These are phyloP conservation scores for Hemibagrus wyckioides DNA, from an alignment of 2,113 vertebrate species.

Conservation along the genomic window DNA sequence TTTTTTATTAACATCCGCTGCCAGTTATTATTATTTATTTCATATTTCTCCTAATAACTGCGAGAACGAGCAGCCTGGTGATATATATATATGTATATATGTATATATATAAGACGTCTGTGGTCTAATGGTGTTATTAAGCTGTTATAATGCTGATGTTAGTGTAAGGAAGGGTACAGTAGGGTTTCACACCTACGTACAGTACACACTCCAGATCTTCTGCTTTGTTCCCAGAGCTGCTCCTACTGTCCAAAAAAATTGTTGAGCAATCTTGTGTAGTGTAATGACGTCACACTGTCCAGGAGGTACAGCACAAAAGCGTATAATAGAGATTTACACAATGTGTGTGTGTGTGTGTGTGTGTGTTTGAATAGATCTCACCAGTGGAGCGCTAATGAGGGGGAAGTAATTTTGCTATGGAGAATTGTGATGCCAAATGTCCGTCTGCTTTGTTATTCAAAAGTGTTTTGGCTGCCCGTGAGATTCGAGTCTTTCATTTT, in stretches of 20 bases:
- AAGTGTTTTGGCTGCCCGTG: slow-evolving; percentile 58
- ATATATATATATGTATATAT: neutral
- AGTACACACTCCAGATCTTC: neutral
- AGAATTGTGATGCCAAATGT: slow-evolving; percentile 74
- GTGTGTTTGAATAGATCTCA: slow-evolving; percentile 50
- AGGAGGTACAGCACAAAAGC: neutral
- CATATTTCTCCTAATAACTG: neutral
- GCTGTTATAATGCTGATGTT: neutral
- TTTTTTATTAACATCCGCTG: neutral
- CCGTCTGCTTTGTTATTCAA: slow-evolving; percentile 73
- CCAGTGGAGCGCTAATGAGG: slow-evolving; percentile 74
- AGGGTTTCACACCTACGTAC: neutral
- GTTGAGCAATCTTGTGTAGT: neutral
- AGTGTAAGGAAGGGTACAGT: neutral
- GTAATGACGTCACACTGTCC: neutral
- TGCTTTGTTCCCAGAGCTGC: neutral
- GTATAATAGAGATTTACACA: slow-evolving; percentile 6
- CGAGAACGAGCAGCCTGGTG: too few relatives aligned
- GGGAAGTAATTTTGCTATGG: slow-evolving; percentile 73
- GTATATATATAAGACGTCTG: too few relatives aligned
- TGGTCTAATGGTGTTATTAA: neutral
- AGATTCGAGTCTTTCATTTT: slow-evolving; percentile 58
- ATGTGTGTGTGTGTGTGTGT: slow-evolving; percentile 22
- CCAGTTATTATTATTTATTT: neutral
- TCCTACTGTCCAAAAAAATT: neutral